Base-by-base conservation (phyloP, 1,140 invertebrate genomes). In the Forficula auricularia region DNA sequence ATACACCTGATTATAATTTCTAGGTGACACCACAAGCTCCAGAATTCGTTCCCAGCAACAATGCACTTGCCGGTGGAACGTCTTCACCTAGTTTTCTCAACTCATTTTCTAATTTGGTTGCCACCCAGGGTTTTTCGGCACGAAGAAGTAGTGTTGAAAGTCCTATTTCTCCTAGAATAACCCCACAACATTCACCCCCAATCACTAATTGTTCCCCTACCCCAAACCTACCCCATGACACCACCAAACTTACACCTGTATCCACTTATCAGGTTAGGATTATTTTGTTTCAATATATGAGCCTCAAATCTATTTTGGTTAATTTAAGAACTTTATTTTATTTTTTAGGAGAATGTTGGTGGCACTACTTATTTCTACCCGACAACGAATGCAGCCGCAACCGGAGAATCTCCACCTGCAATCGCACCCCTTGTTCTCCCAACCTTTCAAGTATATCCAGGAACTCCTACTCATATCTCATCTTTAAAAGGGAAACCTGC, bases 281-380 rank as follows among this genome's bases (percentile, higher is more conserved):
- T n/a, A n/a, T 6, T 14, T 22, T 36, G 4, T 43, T 43, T 43
- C 16, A 15, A 6, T 27, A 27, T 27, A 27, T 10, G 22, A 10
- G n/a, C n/a, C n/a, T n/a, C n/a, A 27, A 27, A 27, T 6, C 10
- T 27, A 27, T 27, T 6, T 27, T 27, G 22, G 22, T 10, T 27
- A 27, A 27, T 19, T 36, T 31, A 39, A 10, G 16, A 27, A 33
- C 34, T 18, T n/a, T 38, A 36, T 42, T 30, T 30, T 31, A 33
- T 39, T 40, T 3, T 19, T 15, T 61, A 90, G 73, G 86, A 90
- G 61, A 89, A 88, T 70, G 84, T 91, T 46, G 84, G 84, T 36
- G 89, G 89, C 15, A 92, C 89, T 14, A 92, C 87, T 4, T 94
- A 94, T 62, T 94, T 90, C 63, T 94, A 89, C 52, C 60, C 70